phyloP scores from a whole-genome alignment of 2,888 invertebrate species.

The Parnassius mnemosyne region DNA sequence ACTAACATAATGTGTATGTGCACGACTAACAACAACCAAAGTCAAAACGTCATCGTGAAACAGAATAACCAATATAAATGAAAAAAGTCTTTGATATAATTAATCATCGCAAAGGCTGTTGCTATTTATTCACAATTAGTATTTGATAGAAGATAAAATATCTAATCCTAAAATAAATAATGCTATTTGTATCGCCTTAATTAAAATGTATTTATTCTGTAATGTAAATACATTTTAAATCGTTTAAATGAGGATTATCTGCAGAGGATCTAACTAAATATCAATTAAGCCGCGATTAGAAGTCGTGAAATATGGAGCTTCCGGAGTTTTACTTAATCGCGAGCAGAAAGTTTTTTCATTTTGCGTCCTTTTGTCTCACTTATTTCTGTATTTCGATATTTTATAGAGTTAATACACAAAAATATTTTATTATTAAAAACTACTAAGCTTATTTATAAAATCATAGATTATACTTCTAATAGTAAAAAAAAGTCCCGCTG shows the following conservation, averaged over 20 bases:
- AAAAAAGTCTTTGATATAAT: too few relatives aligned
- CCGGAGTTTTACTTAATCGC: slow-evolving; percentile 14
- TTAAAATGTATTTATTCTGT: neutral
- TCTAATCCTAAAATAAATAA: too few relatives aligned
- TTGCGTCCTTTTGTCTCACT: slow-evolving; percentile 8
- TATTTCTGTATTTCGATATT: slow-evolving; percentile 1
- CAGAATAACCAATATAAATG: too few relatives aligned
- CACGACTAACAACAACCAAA: too few relatives aligned
- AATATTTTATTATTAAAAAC: neutral
- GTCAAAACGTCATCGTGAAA: too few relatives aligned
- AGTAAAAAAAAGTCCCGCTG: too few relatives aligned
- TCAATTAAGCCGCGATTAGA: slow-evolving; percentile 15
- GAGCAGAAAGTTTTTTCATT: slow-evolving; percentile 19
- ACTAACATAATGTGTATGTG: too few relatives aligned
- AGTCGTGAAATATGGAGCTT: slow-evolving; percentile 11
- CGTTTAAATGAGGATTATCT: slow-evolving; percentile 5
- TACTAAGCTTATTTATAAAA: neutral
- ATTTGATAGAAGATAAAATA: too few relatives aligned
- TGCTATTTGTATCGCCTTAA: too few relatives aligned
- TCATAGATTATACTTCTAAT: too few relatives aligned
- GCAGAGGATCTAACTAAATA: slow-evolving; percentile 10
- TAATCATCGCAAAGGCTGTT: too few relatives aligned
- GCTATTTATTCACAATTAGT: too few relatives aligned
- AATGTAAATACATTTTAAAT: neutral
- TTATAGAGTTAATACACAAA: neutral